Evolutionary conservation across 2,888 invertebrate species (phyloP), one percentile per base, ranked within the genome.

Genomic region (Synergus itoensis): DNA sequence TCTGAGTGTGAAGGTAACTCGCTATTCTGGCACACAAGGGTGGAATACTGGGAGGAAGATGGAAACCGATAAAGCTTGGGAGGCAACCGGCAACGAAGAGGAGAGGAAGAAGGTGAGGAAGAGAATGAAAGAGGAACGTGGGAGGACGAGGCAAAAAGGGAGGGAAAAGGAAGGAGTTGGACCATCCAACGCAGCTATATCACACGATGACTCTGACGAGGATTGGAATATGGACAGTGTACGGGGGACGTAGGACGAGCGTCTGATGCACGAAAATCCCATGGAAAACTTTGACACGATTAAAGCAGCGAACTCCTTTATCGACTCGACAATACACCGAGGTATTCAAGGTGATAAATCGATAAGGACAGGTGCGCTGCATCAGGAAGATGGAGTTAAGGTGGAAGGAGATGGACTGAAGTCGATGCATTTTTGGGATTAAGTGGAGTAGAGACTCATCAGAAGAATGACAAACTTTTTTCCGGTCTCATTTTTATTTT

Each of bases 11-110:
- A 16, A 48, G 5, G 48, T 48, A 48, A 9, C 48, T 76, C 48
- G 16, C 48, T 48, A 7, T 45, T 14, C 5, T n/a, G 16, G 45
- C 28, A 60, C 62, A 76, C 77, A 79, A 82, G 80, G 79, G 79
- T 80, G 78, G 81, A 82, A 80, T 78, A 76, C 77, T 81, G 83
- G 83, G 79, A 84, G 80, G 73, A 79, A 77, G 80, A 62, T 79
- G 64, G n/a, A 53, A 65, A 64, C 77, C 48, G 82, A 82, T 80
- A 77, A 80, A 79, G 67, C 77, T 45, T 67, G 78, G 77, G 80
- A 80, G 80, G 77, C 64, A 62, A 64, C 79, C 18, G 79, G 64
- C 77, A 77, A 65, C 77, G 73, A 81, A 78, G 76, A 57, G 69
- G 79, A 80, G 67, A 60, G 60, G 18, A 53, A 36, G 14, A 43